Percentiles rank a stretch among this genome's conserved stretches.
phyloP scores from a whole-genome alignment of 2,113 vertebrate species.

The Oncorhynchus tshawytscha region DNA sequence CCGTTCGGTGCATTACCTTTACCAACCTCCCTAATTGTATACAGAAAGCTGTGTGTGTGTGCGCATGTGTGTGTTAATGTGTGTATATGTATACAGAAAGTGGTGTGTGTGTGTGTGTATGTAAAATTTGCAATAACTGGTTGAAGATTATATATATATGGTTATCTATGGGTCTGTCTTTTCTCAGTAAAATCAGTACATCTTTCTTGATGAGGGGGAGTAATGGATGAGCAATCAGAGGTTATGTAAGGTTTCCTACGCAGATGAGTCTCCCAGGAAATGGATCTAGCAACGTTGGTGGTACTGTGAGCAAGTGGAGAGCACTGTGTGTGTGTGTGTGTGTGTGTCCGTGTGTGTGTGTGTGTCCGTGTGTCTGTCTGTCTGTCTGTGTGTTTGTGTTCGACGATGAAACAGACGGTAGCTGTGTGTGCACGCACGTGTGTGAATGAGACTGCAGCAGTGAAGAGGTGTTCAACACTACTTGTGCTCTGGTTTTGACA shows the following conservation, averaged over 20 bases:
- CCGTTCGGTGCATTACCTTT: too few relatives aligned
- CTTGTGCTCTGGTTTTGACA: neutral
- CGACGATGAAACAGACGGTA: too few relatives aligned
- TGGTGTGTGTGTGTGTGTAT: neutral
- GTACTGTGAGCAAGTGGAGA: conserved; percentile 31
- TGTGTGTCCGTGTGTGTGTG: too few relatives aligned
- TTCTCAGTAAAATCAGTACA: conserved; percentile 5
- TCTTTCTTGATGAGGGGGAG: conserved; percentile 47
- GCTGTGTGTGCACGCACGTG: neutral
- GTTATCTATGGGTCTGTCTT: neutral
- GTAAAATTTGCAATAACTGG: neutral
- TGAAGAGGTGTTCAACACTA: neutral
- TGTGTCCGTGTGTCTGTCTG: neutral
- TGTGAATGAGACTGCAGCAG: neutral
- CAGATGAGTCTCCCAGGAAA: conserved; percentile 44
- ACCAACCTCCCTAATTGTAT: too few relatives aligned
- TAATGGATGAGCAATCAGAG: conserved; percentile 49
- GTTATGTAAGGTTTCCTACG: conserved; percentile 62
- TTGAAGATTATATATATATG: neutral
- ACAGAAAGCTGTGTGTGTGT: neutral
- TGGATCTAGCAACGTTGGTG: conserved; percentile 40
- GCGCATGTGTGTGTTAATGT: neutral
- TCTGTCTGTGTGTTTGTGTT: neutral
- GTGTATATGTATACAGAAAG: neutral
- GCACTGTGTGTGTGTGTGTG: neutral